These are phyloP conservation scores for Nannoperca australis DNA, from an alignment of 2,797 vertebrate genomes.

Conservation along the genomic window DNA sequence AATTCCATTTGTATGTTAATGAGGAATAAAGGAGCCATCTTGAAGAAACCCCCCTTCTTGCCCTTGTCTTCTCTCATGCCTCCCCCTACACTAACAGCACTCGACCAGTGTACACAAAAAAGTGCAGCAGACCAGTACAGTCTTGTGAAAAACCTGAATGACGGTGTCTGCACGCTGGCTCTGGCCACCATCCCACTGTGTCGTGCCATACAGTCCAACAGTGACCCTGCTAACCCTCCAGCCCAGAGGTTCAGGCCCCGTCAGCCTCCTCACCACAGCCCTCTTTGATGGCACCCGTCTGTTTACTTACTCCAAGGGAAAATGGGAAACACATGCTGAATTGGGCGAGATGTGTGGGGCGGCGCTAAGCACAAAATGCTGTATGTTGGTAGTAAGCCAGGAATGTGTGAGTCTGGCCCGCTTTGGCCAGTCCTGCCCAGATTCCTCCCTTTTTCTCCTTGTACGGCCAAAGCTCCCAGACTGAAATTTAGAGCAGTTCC, in stretches of 20 bases:
- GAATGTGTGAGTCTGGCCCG: conserved; percentile 77
- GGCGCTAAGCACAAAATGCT: conserved; percentile 61
- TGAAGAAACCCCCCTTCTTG: conserved; percentile 50
- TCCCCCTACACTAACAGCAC: conserved; percentile 33
- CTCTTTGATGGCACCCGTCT: conserved; percentile 76
- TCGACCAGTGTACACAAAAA: conserved; percentile 14
- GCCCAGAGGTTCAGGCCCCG: conserved; percentile 52
- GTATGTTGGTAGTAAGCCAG: conserved; percentile 71
- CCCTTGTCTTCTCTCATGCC: conserved; percentile 34
- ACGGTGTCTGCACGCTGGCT: conserved; percentile 1
- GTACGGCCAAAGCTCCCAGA: conserved; percentile 72
- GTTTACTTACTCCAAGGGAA: conserved; percentile 74
- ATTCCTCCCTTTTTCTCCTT: conserved; percentile 77
- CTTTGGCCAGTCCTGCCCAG: conserved; percentile 67
- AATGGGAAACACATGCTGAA: conserved; percentile 81
- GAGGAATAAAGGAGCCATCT: conserved; percentile 78
- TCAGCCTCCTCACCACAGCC: conserved; percentile 53
- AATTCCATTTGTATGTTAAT: conserved; percentile 90
- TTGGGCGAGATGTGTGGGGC: conserved; percentile 63
- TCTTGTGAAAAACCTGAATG: conserved; percentile 1
- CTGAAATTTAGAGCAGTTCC: conserved; percentile 63
- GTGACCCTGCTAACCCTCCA: conserved; percentile 60
- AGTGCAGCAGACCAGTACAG: background rate
- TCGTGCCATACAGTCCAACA: conserved; percentile 32
- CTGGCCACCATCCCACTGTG: conserved; percentile 8